Base-by-base conservation (phyloP, 2,888 invertebrate genomes). In the Orthosia gothica region DNA sequence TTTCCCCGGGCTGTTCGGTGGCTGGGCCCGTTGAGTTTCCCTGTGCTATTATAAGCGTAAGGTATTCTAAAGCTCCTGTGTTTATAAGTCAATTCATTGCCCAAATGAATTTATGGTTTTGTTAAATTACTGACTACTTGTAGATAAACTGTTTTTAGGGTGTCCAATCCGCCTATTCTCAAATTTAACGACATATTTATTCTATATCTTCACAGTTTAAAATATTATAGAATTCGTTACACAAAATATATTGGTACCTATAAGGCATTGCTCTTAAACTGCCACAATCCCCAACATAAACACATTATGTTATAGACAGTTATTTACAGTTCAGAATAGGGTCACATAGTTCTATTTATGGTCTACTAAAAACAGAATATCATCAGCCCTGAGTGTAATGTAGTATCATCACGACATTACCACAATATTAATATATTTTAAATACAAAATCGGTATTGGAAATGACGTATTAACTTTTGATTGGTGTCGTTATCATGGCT, bases 271-370 rank as follows among this genome's bases (percentile, higher is more conserved):
- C 32, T 32, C 7, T 7, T 7, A 32, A 62, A 57, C 55, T 18
- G 55, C 50, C 54, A 26, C 61, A 7, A 47, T 2, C n/a, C 13
- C 16, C 32, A 32, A 32, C 5, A 32, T 32, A 32, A 59, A 40
- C 55, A 32, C 26, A 26, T 2, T 2, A 26, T 26, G 26, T 26
- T 26, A 13, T 61, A 47, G 3, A 16, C 20, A 58, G 67, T 20
- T 65, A 58, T 76, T 23, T 69, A 50, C 13, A 49, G 18, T 57
- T 9, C 49, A 23, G 11, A 64, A 69, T 20, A 61, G 32, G 52
- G 50, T 55, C 50, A 67, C 63, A 65, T 16, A 50, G 15, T 62
- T 66, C 52, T 77, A 66, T 78, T 67, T 50, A 77, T 18, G 50
- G 49, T 40, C 26, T 26, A 54, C 49, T 58, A 54, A 70, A 26